Conservation (phyloP, 2,113 vertebrate species). For the Pachyramphus minor region DNA sequence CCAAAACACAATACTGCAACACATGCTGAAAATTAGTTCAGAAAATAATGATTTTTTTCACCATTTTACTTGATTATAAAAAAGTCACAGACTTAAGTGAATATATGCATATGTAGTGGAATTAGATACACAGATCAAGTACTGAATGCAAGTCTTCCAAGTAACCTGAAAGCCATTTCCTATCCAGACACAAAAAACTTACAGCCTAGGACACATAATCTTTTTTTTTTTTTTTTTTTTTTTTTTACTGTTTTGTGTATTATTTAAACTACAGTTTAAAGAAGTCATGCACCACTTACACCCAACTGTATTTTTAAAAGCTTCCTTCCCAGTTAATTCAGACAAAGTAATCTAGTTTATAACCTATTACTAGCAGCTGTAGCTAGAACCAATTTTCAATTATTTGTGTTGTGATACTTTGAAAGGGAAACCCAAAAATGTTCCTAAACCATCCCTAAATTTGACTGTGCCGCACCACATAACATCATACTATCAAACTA, state of each 20-base stretch:
- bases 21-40: neutral
- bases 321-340: neutral
- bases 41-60: neutral
- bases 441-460: neutral
- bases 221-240: neutral
- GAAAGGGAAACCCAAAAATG: neutral
- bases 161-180: neutral
- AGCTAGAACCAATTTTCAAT: neutral
- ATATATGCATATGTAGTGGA: accelerated
- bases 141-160: neutral
- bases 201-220: neutral
- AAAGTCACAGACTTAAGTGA: neutral
- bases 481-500: neutral
- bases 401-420: neutral
- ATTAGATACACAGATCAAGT: neutral
- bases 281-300: neutral
- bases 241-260: neutral
- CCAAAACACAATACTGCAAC: neutral
- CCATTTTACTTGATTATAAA: neutral
- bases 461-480: neutral
- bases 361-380: neutral
- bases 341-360: neutral
- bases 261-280: neutral
- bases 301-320: neutral
- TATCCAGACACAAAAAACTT: neutral